Percentiles rank a stretch among this genome's conserved stretches.
Conservation (phyloP, 2,113 vertebrate genomes). For the Eira barbara region DNA sequence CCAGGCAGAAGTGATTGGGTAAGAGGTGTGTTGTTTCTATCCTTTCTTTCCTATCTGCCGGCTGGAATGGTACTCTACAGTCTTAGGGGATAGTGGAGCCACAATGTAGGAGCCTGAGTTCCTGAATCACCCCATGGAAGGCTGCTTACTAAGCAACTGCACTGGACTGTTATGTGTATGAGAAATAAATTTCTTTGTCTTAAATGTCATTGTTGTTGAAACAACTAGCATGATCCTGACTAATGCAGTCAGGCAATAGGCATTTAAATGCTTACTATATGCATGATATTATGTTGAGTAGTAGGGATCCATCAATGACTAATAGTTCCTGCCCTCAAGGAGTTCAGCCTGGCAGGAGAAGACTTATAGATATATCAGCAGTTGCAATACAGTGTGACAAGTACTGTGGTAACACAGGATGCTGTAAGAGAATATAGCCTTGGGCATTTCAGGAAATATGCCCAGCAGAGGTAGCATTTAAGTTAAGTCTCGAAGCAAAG, state of each 20-base stretch:
- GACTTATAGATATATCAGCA: neutral
- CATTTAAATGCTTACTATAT: neutral
- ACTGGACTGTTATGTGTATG: neutral
- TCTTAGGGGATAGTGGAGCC: neutral
- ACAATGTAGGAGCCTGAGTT: neutral
- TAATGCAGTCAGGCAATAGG: neutral
- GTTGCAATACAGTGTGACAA: neutral
- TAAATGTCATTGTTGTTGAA: neutral
- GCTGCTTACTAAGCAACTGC: neutral
- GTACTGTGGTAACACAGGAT: neutral
- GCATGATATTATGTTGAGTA: neutral
- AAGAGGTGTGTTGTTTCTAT: neutral
- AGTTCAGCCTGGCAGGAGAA: neutral
- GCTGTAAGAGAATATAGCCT: neutral
- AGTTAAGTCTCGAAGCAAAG: neutral
- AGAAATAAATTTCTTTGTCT: neutral
- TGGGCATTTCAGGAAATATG: neutral
- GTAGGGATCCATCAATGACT: neutral
- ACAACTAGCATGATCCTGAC: neutral
- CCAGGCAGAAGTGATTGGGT: neutral
- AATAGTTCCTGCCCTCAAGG: neutral
- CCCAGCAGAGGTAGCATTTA: neutral
- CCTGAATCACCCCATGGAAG: neutral
- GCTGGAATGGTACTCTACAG: neutral
- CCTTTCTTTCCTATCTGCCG: neutral